phyloP scores from a whole-genome alignment of 1,140 invertebrate genomes.

The Camponotus floridanus region DNA sequence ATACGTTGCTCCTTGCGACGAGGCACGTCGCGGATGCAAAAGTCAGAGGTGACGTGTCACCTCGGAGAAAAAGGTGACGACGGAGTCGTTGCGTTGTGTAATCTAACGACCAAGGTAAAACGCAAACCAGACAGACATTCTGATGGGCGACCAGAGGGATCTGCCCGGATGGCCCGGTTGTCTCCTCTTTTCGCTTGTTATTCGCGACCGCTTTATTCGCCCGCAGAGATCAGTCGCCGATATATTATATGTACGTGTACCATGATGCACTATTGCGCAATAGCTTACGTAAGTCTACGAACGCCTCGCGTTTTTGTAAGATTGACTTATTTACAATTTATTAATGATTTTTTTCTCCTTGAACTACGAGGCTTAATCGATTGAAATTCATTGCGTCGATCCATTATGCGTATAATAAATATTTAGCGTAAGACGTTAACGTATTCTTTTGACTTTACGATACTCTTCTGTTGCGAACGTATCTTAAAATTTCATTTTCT shows the following conservation, averaged over 20 bases:
- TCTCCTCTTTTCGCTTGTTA: slow-evolving; percentile 46
- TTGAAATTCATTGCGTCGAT: slow-evolving; percentile 3
- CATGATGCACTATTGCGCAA: slow-evolving; percentile 26
- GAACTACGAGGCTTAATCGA: neutral
- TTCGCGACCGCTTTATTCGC: slow-evolving; percentile 30
- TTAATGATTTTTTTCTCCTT: slow-evolving; percentile 24
- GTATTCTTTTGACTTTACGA: neutral
- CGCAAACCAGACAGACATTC: slow-evolving; percentile 35
- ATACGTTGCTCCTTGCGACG: slow-evolving; percentile 43
- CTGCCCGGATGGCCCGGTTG: slow-evolving; percentile 12
- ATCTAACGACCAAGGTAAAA: slow-evolving; percentile 62
- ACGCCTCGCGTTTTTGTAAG: neutral
- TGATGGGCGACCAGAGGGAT: slow-evolving; percentile 39
- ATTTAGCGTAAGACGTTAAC: neutral
- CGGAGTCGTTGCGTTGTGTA: slow-evolving; percentile 72
- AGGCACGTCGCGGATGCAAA: slow-evolving; percentile 64
- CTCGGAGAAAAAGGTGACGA: slow-evolving; percentile 77
- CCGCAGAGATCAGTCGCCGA: slow-evolving; percentile 21
- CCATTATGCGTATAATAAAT: neutral
- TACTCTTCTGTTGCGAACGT: neutral
- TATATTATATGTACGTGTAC: neutral
- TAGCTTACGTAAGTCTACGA: slow-evolving; percentile 1
- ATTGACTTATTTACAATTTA: slow-evolving; percentile 23
- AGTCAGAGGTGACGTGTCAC: slow-evolving; percentile 83
- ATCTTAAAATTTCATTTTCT: no score